phyloP scores from a whole-genome alignment of 1,140 invertebrate genomes.

The Zaprionus davidi region DNA sequence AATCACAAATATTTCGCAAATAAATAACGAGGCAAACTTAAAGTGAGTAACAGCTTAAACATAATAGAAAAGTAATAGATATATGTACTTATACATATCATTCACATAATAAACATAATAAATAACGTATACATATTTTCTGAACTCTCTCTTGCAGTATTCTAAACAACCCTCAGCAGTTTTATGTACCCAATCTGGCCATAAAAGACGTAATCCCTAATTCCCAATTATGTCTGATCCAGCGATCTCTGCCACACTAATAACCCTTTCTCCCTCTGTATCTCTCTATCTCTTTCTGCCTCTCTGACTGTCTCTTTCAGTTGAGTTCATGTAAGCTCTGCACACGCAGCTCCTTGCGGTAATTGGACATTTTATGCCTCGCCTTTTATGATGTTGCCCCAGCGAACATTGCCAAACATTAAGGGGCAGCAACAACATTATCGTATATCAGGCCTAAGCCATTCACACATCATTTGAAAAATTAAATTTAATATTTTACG shows the following conservation, averaged over 20 bases:
- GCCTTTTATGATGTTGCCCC: slow-evolving; percentile 44
- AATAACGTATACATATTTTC: background rate
- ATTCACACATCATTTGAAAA: slow-evolving; percentile 82
- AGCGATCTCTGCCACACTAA: background rate
- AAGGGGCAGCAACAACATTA: slow-evolving; percentile 53
- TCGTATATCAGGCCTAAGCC: slow-evolving; percentile 79
- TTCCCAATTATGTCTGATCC: slow-evolving; percentile 25
- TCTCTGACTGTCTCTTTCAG: background rate
- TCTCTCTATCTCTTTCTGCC: background rate
- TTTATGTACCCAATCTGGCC: background rate
- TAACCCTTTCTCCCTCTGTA: slow-evolving; percentile 18
- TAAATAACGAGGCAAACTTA: background rate
- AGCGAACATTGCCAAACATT: slow-evolving; percentile 52
- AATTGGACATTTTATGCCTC: slow-evolving; percentile 48
- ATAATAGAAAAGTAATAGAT: too few relatives aligned
- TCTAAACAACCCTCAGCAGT: background rate
- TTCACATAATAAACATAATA: background rate
- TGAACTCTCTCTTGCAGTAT: background rate
- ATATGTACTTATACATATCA: too few relatives aligned
- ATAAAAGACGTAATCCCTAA: slow-evolving; percentile 8
- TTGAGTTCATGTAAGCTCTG: background rate
- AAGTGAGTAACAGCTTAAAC: background rate
- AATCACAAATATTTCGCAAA: slow-evolving; percentile 1
- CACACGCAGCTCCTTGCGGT: slow-evolving; percentile 12
- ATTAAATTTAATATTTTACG: slow-evolving; percentile 83